Conservation (phyloP, 1,140 invertebrate genomes). For the Lucilia cuprina region DNA sequence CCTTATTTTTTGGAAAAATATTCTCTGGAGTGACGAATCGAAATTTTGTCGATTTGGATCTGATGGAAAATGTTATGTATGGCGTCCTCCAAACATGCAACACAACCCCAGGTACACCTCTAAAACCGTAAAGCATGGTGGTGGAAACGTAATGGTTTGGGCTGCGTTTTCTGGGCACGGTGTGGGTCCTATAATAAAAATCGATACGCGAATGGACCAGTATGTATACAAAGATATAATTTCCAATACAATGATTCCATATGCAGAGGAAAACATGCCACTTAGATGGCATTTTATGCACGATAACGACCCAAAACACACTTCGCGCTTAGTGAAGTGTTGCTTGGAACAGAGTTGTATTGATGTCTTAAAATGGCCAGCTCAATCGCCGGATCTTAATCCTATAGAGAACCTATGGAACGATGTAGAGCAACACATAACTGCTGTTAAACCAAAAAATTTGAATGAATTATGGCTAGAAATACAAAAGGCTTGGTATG, state of each 20-base stretch:
- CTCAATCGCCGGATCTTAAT: slow-evolving; percentile 55
- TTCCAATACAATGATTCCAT: slow-evolving; percentile 36
- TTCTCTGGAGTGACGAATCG: slow-evolving; percentile 37
- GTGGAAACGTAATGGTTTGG: slow-evolving; percentile 33
- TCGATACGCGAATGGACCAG: slow-evolving; percentile 37
- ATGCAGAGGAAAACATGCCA: no score
- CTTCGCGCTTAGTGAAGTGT: no score
- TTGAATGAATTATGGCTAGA: slow-evolving; percentile 35
- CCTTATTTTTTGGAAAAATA: slow-evolving; percentile 31
- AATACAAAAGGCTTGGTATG: slow-evolving; percentile 36
- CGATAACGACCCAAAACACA: no score
- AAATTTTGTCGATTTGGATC: slow-evolving; percentile 38
- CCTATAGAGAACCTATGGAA: slow-evolving; percentile 54
- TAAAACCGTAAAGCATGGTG: slow-evolving; percentile 47
- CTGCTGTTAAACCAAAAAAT: neutral
- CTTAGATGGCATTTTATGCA: no score
- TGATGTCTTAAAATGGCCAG: no score
- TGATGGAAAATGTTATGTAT: slow-evolving; percentile 38
- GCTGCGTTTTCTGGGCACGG: slow-evolving; percentile 39
- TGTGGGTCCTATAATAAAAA: slow-evolving; percentile 37
- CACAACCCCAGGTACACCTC: slow-evolving; percentile 35
- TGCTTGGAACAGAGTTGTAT: no score
- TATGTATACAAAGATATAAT: slow-evolving; percentile 5
- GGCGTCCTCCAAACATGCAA: slow-evolving; percentile 20
- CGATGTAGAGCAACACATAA: slow-evolving; percentile 38